phyloP scores from a whole-genome alignment of 2,888 invertebrate species.

The Caenorhabditis imperialis region DNA sequence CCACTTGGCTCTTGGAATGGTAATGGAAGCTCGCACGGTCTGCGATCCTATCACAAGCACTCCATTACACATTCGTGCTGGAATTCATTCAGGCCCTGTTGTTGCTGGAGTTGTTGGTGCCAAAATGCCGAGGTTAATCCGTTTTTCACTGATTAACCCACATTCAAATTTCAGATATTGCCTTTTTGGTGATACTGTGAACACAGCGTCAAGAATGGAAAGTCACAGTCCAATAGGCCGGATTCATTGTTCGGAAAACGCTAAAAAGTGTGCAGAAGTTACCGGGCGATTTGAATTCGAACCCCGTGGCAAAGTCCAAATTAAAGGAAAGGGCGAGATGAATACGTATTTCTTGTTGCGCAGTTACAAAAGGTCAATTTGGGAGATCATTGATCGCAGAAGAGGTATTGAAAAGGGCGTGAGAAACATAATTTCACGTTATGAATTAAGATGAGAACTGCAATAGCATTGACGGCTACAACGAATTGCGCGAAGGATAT shows the following conservation, averaged over 20 bases:
- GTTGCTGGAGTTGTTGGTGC: constrained; percentile 75
- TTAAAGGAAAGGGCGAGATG: constrained; percentile 75
- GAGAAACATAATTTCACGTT: constrained; percentile 7
- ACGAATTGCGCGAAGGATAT: constrained; percentile 65
- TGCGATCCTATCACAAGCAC: constrained; percentile 67
- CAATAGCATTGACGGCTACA: constrained; percentile 74
- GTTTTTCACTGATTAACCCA: no score
- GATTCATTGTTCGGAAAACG: constrained; percentile 70
- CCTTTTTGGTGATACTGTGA: constrained; percentile 73
- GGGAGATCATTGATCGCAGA: constrained; percentile 72
- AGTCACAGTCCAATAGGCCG: constrained; percentile 68
- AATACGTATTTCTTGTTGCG: constrained; percentile 71
- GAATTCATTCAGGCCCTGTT: constrained; percentile 74
- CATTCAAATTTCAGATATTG: constrained; percentile 65
- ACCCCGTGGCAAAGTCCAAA: constrained; percentile 67
- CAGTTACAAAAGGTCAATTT: constrained; percentile 73
- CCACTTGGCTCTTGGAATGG: constrained; percentile 78
- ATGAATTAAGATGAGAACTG: constrained; percentile 69
- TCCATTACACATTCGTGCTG: constrained; percentile 69
- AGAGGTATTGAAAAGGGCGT: constrained; percentile 58
- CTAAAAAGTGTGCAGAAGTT: constrained; percentile 65
- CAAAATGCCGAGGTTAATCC: constrained; percentile 75
- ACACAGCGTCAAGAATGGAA: constrained; percentile 72
- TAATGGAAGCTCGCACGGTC: constrained; percentile 74
- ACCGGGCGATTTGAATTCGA: constrained; percentile 74